Evolutionary conservation across 2,113 vertebrate species (phyloP).

Genomic region (Heterotis niloticus): DNA sequence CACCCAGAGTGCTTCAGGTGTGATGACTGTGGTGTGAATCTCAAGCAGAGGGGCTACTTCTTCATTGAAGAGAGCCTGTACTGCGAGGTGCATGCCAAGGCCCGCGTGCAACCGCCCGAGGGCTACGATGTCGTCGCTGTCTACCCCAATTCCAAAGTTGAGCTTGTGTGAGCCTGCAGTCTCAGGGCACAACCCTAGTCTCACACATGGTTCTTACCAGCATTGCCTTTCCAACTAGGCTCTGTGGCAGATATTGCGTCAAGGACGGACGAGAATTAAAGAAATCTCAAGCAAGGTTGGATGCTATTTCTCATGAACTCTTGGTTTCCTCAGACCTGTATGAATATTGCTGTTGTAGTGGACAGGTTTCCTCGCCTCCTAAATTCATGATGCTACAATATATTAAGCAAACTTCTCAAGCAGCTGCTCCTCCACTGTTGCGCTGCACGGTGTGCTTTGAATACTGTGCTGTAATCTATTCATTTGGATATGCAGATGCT

Average conservation of each 20-base stretch:
- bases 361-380: not conserved
- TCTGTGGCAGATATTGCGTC: not conserved
- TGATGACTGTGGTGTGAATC: slow-evolving; percentile 85
- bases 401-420: not conserved
- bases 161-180: slow-evolving; percentile 69
- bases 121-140: slow-evolving; percentile 97
- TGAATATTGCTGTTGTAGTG: not conserved
- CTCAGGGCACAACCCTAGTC: not conserved
- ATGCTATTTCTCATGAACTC: not conserved
- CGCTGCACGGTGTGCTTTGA: no score
- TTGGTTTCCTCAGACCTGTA: not conserved
- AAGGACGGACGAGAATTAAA: not conserved
- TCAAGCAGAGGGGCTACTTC: slow-evolving; percentile 93
- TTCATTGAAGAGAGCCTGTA: slow-evolving; percentile 94
- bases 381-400: not conserved
- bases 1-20: slow-evolving; percentile 95
- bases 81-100: slow-evolving; percentile 91
- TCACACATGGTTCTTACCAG: not conserved
- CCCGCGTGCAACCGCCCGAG: slow-evolving; percentile 88
- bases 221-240: not conserved
- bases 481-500: not conserved
- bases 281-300: not conserved
- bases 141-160: slow-evolving; percentile 94
- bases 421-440: not conserved
- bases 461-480: not conserved